A percentile compares a stretch with the other conserved stretches of the same genome.
Evolutionary conservation across 2,797 vertebrate genomes (phyloP).

Genomic region (Phataginus tetradactyla): DNA sequence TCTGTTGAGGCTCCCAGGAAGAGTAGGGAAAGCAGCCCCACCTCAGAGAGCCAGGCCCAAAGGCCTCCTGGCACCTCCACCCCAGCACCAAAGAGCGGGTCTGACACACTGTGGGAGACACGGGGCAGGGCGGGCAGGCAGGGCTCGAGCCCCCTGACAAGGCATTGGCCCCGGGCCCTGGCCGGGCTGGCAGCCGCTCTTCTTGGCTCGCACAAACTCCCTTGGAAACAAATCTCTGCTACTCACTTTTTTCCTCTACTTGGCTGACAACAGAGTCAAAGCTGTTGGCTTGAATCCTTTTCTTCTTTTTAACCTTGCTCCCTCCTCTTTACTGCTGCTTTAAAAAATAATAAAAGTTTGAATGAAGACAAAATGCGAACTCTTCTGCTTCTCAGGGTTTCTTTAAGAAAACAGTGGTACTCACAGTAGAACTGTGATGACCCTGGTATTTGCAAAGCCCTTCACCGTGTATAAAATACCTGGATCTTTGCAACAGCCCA

Average conservation of each 20-base stretch:
- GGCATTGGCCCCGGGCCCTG: not conserved
- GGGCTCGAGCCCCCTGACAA: not conserved
- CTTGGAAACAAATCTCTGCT: conserved; percentile 63
- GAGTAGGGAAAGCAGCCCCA: not conserved
- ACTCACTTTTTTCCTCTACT: conserved; percentile 3
- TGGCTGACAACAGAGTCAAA: conserved; percentile 32
- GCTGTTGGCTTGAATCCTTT: conserved; percentile 41
- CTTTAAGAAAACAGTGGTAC: not conserved
- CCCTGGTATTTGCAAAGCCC: not conserved
- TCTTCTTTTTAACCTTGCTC: conserved; percentile 36
- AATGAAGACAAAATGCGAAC: not conserved
- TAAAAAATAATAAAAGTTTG: not conserved
- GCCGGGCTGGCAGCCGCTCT: not conserved
- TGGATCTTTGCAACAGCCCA: not conserved
- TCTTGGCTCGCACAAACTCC: conserved; percentile 39
- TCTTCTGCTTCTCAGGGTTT: not conserved
- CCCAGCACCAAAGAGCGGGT: not conserved
- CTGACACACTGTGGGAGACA: not conserved
- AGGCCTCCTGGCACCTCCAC: not conserved
- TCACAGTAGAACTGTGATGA: not conserved
- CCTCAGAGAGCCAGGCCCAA: not conserved
- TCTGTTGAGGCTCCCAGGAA: not conserved
- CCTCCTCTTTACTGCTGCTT: not conserved
- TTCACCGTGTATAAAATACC: not conserved
- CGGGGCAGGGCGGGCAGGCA: not conserved